These are phyloP conservation scores for Choristoneura rosaceana DNA, from an alignment of 2,888 invertebrate species.

Conservation along the genomic window DNA sequence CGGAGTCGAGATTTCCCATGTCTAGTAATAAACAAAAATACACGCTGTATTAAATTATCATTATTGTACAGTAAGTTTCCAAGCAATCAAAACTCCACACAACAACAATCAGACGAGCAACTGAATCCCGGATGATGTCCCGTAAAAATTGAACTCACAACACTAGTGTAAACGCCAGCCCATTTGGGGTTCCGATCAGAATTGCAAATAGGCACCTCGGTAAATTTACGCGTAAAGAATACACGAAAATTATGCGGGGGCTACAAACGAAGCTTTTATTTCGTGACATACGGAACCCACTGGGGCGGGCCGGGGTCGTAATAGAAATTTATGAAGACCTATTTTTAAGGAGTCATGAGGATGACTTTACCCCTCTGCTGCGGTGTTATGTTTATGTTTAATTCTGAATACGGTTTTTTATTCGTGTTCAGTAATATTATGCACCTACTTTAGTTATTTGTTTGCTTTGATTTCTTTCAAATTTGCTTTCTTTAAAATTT, in stretches of 20 bases:
- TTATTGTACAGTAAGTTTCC: no score
- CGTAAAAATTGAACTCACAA: conserved; percentile 3
- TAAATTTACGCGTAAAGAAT: conserved; percentile 72
- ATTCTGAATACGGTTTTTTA: not conserved
- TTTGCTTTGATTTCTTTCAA: no score
- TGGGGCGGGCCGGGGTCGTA: conserved; percentile 50
- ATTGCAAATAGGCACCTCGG: conserved; percentile 67
- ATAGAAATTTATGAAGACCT: conserved; percentile 53
- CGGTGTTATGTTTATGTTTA: not conserved
- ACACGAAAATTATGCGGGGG: conserved; percentile 73
- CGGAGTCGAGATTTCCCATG: no score
- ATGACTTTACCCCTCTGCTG: not conserved
- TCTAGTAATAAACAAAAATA: no score
- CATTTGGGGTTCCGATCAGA: conserved; percentile 59
- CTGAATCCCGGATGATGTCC: conserved; percentile 3
- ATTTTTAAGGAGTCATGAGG: conserved; percentile 44
- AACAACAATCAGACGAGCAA: no score
- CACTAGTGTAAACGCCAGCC: conserved; percentile 36
- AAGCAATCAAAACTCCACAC: no score
- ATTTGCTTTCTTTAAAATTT: no score
- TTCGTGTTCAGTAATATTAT: no score
- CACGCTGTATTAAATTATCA: no score
- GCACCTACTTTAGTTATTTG: no score
- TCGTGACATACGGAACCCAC: conserved; percentile 57
- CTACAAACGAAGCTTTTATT: conserved; percentile 58